Evolutionary conservation across 2,888 invertebrate species (phyloP), one percentile per base, ranked within the genome.

Genomic region (Callimorpha dominula): DNA sequence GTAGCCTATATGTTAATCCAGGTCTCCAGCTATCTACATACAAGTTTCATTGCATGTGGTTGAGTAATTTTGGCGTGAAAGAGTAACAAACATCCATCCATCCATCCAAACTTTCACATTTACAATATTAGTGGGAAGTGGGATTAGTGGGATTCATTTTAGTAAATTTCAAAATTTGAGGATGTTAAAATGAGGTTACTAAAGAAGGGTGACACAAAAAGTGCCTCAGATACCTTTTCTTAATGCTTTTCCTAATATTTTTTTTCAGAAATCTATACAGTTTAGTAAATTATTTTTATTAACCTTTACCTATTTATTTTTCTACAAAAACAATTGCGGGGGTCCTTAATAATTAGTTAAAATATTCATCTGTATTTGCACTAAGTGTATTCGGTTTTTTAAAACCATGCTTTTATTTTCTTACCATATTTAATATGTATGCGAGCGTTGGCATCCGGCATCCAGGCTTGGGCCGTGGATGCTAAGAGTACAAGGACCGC

Each of bases 371-470:
- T 46, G 43, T 46, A 46, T 46, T 46, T 54, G 3, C n/a, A 54
- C 9, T n/a, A n/a, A n/a, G 3, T 17, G 4, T 4, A 20, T 57
- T 57, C 9, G 20, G 8, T 4, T 20, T 9, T 52, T 52, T 1
- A 17, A 9, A 17, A 8, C 7, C 7, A 17, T n/a, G 17, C 8
- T 20, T 11, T 57, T 42, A 31, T 60, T 69, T 54, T 90, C 95
- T 96, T 90, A 97, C 97, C 97, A 91, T 96, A 96, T 94, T 96
- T 97, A 88, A 97, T 94, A 92, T 97, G 96, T 87, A 97, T 95
- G 91, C 97, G 96, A 83, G 97, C 97, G 88, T 96, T 96, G 80
- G 97, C 96, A 93, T 97, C 97, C 85, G 97, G 97, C 91, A 97
- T 96, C 97, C 97, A 97, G 86, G 97, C 97, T 89, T 96, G 96